Percentiles rank a stretch among this genome's conserved stretches.
phyloP scores from a whole-genome alignment of 2,888 invertebrate species.

The Heliconius ethilla region DNA sequence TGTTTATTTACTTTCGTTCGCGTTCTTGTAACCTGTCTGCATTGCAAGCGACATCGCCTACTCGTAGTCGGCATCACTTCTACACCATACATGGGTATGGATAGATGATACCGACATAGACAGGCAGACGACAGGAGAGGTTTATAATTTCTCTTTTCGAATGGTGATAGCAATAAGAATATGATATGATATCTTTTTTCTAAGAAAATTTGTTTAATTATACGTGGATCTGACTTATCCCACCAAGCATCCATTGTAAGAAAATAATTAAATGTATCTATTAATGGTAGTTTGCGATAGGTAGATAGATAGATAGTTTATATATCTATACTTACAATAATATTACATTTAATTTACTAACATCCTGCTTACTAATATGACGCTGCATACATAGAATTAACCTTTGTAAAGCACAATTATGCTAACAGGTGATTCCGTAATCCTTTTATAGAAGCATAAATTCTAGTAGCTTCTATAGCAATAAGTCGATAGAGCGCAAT shows the following conservation, averaged over 20 bases:
- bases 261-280: neutral
- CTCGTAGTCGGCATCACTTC: slow-evolving; percentile 34
- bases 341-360: neutral
- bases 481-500: neutral
- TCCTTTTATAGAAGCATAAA: neutral
- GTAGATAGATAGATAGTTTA: neutral
- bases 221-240: too few species aligned
- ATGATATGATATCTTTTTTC: neutral
- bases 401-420: slow-evolving; percentile 9
- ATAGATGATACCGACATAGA: slow-evolving; percentile 23
- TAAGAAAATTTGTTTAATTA: neutral
- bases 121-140: slow-evolving; percentile 31
- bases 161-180: neutral
- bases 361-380: neutral
- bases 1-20: slow-evolving; percentile 78
- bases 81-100: slow-evolving; percentile 28
- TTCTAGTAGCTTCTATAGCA: neutral
- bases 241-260: neutral
- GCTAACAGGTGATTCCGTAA: slow-evolving; percentile 15
- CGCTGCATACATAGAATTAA: slow-evolving; percentile 9
- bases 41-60: slow-evolving; percentile 40
- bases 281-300: too few species aligned
- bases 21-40: slow-evolving; percentile 54
- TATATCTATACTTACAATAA: neutral
- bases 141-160: slow-evolving; percentile 20